Evolutionary conservation across 2,888 invertebrate species (phyloP), one percentile per base, ranked within the genome.

Genomic region (Leptogaster cylindrica): DNA sequence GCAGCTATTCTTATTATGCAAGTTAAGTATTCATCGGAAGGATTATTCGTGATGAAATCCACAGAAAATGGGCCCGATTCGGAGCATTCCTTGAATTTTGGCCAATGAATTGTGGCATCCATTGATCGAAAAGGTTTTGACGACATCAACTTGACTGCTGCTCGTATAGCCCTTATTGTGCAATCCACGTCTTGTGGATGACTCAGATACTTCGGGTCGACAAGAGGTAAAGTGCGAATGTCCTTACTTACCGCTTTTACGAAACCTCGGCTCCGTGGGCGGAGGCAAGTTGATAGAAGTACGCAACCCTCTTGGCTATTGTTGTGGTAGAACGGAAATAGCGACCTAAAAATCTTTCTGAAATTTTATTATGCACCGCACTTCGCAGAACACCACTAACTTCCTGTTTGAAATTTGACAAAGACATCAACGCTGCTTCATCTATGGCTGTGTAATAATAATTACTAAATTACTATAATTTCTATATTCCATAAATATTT

Each of bases 131-230:
- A 89, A 0, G 86, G 77, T 14, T 82, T 78, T 0, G 88, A 85
- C 0, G 82, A 79, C 3, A 87, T 75, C 25, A 79, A 6, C 72
- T 76, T 51, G 1, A 87, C 83, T 0, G 85, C 87, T 58, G 87
- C 79, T 52, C 86, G 83, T 28, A 90, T 83, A 5, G 87, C 89
- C 77, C 82, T 80, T 12, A 86, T 81, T 69, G 86, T 87, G 74
- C 90, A 90, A 1, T 75, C 74, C 3, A 90, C 77, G 75, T 93
- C 93, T 46, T 82, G 78, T 1, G 80, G 76, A 2, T 85, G 79
- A 33, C 85, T 79, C 69, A 93, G 80, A 76, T 93, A 94, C 70
- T 89, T 88, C 0, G 92, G 90, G 76, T 93, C 86, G 36, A 94
- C 89, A 0, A 83, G 76, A 0, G 92, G 92, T 16, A 86, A 84